These are phyloP conservation scores for Ficedula albicollis DNA, from an alignment of 2,797 vertebrate species.

Conservation along the genomic window DNA sequence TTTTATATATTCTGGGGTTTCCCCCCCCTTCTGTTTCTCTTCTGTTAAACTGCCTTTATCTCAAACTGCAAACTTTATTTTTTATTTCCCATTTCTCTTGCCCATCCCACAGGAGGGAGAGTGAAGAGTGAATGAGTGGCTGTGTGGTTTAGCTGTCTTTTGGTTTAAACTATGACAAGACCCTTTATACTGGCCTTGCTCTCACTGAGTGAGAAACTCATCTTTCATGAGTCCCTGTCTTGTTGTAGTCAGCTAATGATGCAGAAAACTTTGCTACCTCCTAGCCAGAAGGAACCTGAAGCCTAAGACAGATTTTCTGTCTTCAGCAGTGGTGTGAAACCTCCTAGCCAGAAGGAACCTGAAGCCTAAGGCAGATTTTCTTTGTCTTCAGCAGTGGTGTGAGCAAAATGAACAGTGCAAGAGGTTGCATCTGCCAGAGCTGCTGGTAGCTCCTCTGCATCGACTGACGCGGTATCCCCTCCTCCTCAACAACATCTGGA, in stretches of 20 bases:
- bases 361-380: background rate
- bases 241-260: background rate
- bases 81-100: background rate
- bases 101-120: background rate
- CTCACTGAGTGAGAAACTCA: background rate
- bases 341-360: background rate
- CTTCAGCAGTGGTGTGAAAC: conserved; percentile 86
- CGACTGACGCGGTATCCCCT: conserved; percentile 87
- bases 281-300: background rate
- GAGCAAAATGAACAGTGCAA: conserved; percentile 86
- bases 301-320: background rate
- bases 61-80: background rate
- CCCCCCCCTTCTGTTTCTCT: background rate
- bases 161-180: background rate
- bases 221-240: background rate
- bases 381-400: conserved; percentile 82
- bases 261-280: background rate
- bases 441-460: conserved; percentile 88
- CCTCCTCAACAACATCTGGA: conserved; percentile 87
- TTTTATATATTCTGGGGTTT: background rate
- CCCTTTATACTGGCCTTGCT: background rate
- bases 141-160: background rate
- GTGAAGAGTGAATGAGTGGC: background rate
- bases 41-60: background rate
- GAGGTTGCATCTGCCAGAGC: conserved; percentile 84